Evolutionary conservation across 2,797 vertebrate genomes (phyloP).

Genomic region (Melanotaenia nigrans): DNA sequence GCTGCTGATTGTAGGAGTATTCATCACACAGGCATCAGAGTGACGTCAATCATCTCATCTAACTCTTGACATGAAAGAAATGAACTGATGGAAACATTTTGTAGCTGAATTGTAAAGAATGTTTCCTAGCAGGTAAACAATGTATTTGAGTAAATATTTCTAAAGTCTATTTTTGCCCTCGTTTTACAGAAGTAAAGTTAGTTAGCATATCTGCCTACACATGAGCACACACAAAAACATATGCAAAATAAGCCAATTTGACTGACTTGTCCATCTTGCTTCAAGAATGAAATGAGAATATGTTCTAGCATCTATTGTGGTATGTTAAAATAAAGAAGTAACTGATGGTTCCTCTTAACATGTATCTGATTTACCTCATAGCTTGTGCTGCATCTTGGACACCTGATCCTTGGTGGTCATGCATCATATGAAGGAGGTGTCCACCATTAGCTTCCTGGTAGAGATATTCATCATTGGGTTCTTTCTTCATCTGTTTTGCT

Average conservation of each 20-base stretch:
- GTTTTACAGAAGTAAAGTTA: background rate
- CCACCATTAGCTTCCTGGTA: slow-evolving; percentile 65
- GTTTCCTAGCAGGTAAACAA: slow-evolving; percentile 1
- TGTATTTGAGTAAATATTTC: background rate
- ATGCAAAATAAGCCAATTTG: background rate
- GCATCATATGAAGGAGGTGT: slow-evolving; percentile 78
- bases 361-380: slow-evolving; percentile 76
- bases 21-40: background rate
- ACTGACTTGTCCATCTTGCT: background rate
- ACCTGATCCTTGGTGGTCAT: slow-evolving; percentile 74
- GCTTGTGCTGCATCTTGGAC: slow-evolving; percentile 73
- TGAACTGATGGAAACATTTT: background rate
- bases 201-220: background rate
- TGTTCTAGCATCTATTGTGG: background rate
- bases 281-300: background rate
- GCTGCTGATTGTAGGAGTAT: background rate
- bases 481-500: slow-evolving; percentile 79
- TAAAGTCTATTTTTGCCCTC: background rate
- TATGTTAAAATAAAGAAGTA: slow-evolving; percentile 15
- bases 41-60: background rate
- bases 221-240: background rate
- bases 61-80: background rate
- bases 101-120: background rate
- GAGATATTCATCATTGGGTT: slow-evolving; percentile 75
- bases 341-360: background rate